Conservation (phyloP, 2,797 vertebrate genomes). For the Pangasius sanitwongsei region DNA sequence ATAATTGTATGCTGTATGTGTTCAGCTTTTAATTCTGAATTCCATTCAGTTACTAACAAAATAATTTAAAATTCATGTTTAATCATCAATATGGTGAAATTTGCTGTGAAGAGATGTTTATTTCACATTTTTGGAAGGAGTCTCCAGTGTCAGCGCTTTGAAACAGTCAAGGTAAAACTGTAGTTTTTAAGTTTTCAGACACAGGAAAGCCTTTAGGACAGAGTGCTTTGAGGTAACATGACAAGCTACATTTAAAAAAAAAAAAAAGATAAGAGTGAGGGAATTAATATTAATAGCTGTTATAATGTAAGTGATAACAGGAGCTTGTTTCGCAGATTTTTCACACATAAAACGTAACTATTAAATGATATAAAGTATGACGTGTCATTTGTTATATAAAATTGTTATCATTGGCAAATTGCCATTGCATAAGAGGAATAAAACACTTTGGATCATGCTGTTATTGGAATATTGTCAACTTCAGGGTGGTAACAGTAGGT, state of each 20-base stretch:
- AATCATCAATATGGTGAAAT: not conserved
- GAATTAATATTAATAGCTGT: not conserved
- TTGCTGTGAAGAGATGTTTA: not conserved
- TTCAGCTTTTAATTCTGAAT: not conserved
- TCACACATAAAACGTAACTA: not conserved
- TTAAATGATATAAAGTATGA: not conserved
- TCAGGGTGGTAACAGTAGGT: not conserved
- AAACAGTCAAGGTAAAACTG: not conserved
- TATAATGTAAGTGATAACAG: not conserved
- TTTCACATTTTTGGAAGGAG: not conserved
- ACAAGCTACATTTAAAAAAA: not conserved
- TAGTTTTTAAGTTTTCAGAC: not conserved
- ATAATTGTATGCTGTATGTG: not conserved
- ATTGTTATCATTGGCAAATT: not conserved
- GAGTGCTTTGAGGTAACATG: not conserved
- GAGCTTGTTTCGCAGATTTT: not conserved
- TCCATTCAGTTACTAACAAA: not conserved
- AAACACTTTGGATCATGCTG: not conserved
- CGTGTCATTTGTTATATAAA: not conserved
- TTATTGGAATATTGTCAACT: not conserved
- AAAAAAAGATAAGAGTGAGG: not conserved
- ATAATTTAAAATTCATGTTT: not conserved
- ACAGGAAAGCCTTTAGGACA: not conserved
- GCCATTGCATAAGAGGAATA: not conserved
- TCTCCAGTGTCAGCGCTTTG: not conserved